Percentiles rank a stretch among this genome's conserved stretches.
These are phyloP conservation scores for Terebella lapidaria DNA, from an alignment of 2,888 invertebrate species.

Conservation along the genomic window DNA sequence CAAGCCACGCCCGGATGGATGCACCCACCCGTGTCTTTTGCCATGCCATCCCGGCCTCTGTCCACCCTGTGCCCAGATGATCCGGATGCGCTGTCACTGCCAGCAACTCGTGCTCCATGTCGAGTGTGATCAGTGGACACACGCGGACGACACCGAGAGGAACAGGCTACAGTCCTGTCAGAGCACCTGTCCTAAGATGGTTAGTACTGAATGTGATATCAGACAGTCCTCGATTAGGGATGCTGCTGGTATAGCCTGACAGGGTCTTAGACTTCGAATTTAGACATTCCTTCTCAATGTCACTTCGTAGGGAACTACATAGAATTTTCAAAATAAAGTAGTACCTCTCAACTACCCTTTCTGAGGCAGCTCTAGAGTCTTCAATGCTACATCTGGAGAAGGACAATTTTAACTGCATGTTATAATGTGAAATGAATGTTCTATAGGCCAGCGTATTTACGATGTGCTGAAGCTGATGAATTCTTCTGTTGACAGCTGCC, in stretches of 20 bases:
- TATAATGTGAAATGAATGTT: no score
- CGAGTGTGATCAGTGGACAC: conserved; percentile 66
- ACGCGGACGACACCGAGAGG: conserved; percentile 53
- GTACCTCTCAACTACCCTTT: no score
- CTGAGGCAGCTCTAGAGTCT: no score
- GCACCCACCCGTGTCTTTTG: conserved; percentile 68
- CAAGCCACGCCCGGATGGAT: conserved; percentile 61
- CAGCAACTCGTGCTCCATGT: conserved; percentile 71
- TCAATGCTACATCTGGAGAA: no score
- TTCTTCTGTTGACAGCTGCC: conserved; percentile 60
- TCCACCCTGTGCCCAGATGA: conserved; percentile 63
- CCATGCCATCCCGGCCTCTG: conserved; percentile 64
- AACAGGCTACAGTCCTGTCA: conserved; percentile 64
- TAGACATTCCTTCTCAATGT: no score
- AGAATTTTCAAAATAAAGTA: no score
- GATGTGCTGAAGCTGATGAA: no score
- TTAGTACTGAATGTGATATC: no score
- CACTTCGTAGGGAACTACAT: no score
- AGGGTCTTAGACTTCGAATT: not conserved
- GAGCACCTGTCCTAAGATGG: conserved; percentile 79
- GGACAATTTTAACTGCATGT: no score
- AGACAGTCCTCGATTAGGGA: conserved; percentile 53
- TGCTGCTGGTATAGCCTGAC: not conserved
- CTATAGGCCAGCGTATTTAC: no score
- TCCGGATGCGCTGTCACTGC: conserved; percentile 70